These are phyloP conservation scores for Nysson spinosus DNA, from an alignment of 2,888 invertebrate species.

Conservation along the genomic window DNA sequence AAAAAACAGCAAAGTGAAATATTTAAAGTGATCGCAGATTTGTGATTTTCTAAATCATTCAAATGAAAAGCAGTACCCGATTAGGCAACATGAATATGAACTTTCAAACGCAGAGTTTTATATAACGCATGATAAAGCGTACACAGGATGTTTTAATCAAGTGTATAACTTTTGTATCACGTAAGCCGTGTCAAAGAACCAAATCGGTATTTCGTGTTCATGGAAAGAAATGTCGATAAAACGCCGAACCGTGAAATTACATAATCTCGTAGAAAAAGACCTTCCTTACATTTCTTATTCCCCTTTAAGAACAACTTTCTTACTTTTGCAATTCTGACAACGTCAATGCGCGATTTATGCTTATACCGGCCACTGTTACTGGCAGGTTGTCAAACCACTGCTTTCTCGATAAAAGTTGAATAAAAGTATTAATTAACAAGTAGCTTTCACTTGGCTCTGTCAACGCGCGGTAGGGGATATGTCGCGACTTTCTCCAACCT, in stretches of 20 bases:
- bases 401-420: constrained; percentile 21
- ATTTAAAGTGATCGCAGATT: too few species aligned
- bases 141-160: too few species aligned
- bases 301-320: constrained; percentile 11
- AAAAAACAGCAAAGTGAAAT: too few species aligned
- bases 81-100: too few species aligned
- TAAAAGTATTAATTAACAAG: constrained; percentile 51
- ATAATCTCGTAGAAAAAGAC: constrained; percentile 26
- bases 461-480: constrained; percentile 9
- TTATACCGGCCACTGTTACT: neutral
- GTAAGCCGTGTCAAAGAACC: too few species aligned
- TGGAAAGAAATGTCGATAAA: constrained; percentile 8
- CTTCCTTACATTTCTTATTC: neutral
- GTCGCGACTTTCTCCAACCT: constrained; percentile 44
- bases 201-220: too few species aligned
- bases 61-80: too few species aligned
- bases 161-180: too few species aligned
- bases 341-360: constrained; percentile 3
- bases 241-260: constrained; percentile 34
- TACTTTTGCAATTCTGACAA: constrained; percentile 6
- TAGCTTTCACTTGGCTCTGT: constrained; percentile 47
- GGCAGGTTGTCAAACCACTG: constrained; percentile 2
- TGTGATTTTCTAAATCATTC: too few species aligned
- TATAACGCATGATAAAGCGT: too few species aligned
- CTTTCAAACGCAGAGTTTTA: too few species aligned